Percentiles rank a stretch among this genome's conserved stretches.
These are phyloP conservation scores for Catajapyx aquilonaris DNA, from an alignment of 1,140 invertebrate genomes.

Conservation along the genomic window DNA sequence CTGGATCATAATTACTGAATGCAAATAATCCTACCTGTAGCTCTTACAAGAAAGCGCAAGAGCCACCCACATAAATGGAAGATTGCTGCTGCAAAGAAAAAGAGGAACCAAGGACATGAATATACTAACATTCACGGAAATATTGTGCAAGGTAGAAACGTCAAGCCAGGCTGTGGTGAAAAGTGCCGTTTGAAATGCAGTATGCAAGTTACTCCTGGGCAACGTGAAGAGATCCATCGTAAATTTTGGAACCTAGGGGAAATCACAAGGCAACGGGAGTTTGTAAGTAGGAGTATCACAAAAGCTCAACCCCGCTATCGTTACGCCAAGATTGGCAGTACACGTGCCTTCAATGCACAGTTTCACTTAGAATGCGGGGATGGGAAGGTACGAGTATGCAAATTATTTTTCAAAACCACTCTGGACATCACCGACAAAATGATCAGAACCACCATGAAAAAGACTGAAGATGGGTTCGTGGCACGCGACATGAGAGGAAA, in stretches of 20 bases:
- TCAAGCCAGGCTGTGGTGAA: background rate
- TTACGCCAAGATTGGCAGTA: background rate
- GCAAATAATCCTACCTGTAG: no score
- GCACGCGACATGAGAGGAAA: slow-evolving; percentile 1
- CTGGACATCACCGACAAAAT: background rate
- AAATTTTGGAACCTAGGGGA: slow-evolving; percentile 1
- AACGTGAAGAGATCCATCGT: background rate
- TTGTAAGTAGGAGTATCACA: background rate
- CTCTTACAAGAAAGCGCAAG: no score
- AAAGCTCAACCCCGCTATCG: background rate
- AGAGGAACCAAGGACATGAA: no score
- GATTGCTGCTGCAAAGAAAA: no score
- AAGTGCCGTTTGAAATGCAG: background rate
- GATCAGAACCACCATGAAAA: background rate
- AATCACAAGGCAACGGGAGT: background rate
- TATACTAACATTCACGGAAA: no score
- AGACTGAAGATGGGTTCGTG: background rate
- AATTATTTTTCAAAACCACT: background rate
- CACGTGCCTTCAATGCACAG: background rate
- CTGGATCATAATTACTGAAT: no score
- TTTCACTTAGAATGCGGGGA: background rate
- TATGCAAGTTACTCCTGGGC: background rate
- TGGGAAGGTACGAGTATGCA: background rate
- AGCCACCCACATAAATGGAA: no score
- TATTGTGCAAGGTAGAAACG: no score